phyloP scores from a whole-genome alignment of 2,888 invertebrate genomes.

The Sarcophaga variegata region DNA sequence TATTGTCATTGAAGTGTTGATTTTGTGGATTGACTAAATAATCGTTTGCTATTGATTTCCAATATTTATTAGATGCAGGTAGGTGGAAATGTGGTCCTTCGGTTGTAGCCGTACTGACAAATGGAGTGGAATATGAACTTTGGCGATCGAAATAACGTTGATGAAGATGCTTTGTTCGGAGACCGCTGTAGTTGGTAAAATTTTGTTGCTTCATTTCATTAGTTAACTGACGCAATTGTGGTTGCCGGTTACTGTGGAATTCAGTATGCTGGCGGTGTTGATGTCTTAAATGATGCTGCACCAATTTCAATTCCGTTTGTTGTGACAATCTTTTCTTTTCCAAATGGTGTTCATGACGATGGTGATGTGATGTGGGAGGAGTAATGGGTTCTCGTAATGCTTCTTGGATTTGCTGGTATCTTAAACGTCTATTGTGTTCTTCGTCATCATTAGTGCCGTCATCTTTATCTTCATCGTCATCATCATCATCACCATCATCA shows the following conservation, averaged over 20 bases:
- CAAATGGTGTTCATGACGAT: slow-evolving; percentile 56
- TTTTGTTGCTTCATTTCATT: slow-evolving; percentile 62
- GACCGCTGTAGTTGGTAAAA: slow-evolving; percentile 16
- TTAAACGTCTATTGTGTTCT: slow-evolving; percentile 62
- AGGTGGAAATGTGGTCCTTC: slow-evolving; percentile 71
- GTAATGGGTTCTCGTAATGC: slow-evolving; percentile 58
- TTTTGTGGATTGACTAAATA: slow-evolving; percentile 49
- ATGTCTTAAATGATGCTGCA: slow-evolving; percentile 63
- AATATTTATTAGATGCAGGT: slow-evolving; percentile 13
- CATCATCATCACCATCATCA: slow-evolving; percentile 24
- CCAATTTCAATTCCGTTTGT: slow-evolving; percentile 42
- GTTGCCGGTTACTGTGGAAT: slow-evolving; percentile 73
- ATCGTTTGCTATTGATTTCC: slow-evolving; percentile 18
- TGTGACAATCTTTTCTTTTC: slow-evolving; percentile 37
- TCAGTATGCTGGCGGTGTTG: slow-evolving; percentile 72
- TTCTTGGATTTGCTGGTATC: slow-evolving; percentile 66
- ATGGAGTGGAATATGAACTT: slow-evolving; percentile 72
- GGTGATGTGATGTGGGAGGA: slow-evolving; percentile 51
- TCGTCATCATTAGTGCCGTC: slow-evolving; percentile 16
- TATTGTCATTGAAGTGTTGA: slow-evolving; percentile 50
- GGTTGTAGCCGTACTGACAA: slow-evolving; percentile 70
- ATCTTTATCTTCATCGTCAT: slow-evolving; percentile 57
- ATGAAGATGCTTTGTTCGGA: slow-evolving; percentile 64
- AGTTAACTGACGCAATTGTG: slow-evolving; percentile 74
- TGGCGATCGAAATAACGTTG: slow-evolving; percentile 79